Base-by-base conservation (phyloP, 2,888 invertebrate genomes). In the Cosmorhoe ocellata region DNA sequence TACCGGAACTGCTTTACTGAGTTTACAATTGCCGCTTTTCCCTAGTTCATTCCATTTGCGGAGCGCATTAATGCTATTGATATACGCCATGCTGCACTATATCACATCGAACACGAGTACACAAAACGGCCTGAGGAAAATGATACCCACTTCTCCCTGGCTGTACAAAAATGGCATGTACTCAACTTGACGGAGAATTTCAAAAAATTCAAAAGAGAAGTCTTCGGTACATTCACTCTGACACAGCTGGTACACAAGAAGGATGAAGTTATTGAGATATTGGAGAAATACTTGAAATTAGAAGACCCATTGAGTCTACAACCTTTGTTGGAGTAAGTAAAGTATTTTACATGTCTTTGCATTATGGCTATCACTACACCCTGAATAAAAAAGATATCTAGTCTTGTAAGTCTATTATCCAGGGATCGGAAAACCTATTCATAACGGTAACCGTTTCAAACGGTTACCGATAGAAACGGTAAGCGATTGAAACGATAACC, bases 111-210 rank as follows among this genome's bases (percentile, higher is more conserved):
- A 22, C 96, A 96, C 79, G 92, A 92, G 59, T 94, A 97, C 76
- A 93, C 95, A 46, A 92, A 93, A 59, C 91, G 92, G 7, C 93
- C 93, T 5, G 94, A 94, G 61, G 94, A 94, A 43, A 87, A 91
- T 41, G 93, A 94, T 69, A 96, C 97, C 0, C 94, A 94, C 75
- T 98, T 99, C 77, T 92, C 93, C 66, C 93, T 96, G 76, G 93
- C 96, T 0, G 79, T 98, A 13, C 93, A 94, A 58, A 98, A 98
- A 91, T 99, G 98, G 98, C 93, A 93, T 70, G 95, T 94, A 1
- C 91, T 98, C 13, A 98, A 98, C 83, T 91, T 97, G 56, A 95
- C 97, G 0, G 93, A 96, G 64, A 94, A 95, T 71, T 98, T 95
- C 79, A 92, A 93, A 37, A 91, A 92, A 43, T 96, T 98, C 67